Evolutionary conservation across 2,113 vertebrate species (phyloP).

Genomic region (Synchiropus splendidus): DNA sequence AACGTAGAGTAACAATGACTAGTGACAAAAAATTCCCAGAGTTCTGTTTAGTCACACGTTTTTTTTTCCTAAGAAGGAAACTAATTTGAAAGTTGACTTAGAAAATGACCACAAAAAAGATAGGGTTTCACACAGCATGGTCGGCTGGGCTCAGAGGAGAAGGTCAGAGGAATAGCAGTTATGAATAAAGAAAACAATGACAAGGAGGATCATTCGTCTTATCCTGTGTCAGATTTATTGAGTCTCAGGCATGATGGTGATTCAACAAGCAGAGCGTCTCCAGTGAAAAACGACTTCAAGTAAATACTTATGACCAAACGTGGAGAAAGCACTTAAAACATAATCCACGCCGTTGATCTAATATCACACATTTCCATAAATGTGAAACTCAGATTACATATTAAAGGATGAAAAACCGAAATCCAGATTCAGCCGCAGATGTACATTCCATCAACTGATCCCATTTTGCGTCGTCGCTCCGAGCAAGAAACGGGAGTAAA

Average conservation of each 20-base stretch:
- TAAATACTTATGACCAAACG: neutral
- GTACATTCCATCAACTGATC: neutral
- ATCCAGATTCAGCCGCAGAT: slow-evolving; percentile 4
- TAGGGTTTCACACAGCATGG: slow-evolving; percentile 1
- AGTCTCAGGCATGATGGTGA: neutral
- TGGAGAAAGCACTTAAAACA: neutral
- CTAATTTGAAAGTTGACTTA: neutral
- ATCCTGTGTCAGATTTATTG: slow-evolving; percentile 7
- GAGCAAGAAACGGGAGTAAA: too few species aligned
- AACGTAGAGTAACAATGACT: slow-evolving; percentile 1
- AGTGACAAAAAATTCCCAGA: neutral
- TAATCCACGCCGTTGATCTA: slow-evolving; percentile 2
- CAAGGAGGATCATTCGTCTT: slow-evolving; percentile 7
- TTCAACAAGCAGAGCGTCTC: neutral
- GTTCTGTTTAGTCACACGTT: too few species aligned
- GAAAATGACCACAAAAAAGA: slow-evolving; percentile 1
- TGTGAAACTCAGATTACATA: slow-evolving; percentile 8
- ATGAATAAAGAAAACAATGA: slow-evolving; percentile 3
- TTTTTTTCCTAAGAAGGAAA: too few species aligned
- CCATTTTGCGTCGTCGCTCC: too few species aligned
- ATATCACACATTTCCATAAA: slow-evolving; percentile 4
- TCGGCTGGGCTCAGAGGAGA: neutral
- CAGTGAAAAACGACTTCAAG: too few species aligned
- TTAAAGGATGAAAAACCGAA: slow-evolving; percentile 7
- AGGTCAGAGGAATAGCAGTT: slow-evolving; percentile 1